Evolutionary conservation across 1,140 invertebrate genomes (phyloP).

Genomic region (Lepidotrigona ventralis): DNA sequence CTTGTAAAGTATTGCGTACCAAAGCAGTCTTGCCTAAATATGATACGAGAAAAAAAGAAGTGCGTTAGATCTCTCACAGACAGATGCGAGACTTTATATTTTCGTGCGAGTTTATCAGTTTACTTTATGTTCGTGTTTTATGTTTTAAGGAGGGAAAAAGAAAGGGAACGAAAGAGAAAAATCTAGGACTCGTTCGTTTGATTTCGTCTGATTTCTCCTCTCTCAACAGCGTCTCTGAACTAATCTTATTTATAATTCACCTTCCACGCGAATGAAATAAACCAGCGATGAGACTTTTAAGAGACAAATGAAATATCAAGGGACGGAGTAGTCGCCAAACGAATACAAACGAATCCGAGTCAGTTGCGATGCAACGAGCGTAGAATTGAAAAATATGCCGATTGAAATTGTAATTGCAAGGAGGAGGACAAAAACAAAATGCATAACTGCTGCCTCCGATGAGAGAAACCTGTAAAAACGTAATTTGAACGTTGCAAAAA

Average conservation of each 20-base stretch:
- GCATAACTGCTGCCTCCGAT: background rate
- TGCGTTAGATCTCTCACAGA: background rate
- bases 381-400: background rate
- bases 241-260: too few species aligned
- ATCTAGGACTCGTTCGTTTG: background rate
- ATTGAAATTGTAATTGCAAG: background rate
- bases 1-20: constrained; percentile 83
- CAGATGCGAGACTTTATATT: background rate
- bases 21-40: constrained; percentile 82
- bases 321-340: background rate
- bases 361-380: background rate
- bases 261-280: too few species aligned
- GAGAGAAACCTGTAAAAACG: constrained; percentile 29
- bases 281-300: background rate
- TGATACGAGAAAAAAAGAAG: too few species aligned
- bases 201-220: background rate
- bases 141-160: background rate
- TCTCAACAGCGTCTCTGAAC: too few species aligned
- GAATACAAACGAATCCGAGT: constrained; percentile 1
- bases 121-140: too few species aligned
- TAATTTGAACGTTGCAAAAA: constrained; percentile 6
- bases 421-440: constrained; percentile 1
- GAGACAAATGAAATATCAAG: background rate
- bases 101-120: too few species aligned
- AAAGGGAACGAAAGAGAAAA: background rate